Conservation (phyloP, 2,797 vertebrate genomes). For the Limnodromus scolopaceus region DNA sequence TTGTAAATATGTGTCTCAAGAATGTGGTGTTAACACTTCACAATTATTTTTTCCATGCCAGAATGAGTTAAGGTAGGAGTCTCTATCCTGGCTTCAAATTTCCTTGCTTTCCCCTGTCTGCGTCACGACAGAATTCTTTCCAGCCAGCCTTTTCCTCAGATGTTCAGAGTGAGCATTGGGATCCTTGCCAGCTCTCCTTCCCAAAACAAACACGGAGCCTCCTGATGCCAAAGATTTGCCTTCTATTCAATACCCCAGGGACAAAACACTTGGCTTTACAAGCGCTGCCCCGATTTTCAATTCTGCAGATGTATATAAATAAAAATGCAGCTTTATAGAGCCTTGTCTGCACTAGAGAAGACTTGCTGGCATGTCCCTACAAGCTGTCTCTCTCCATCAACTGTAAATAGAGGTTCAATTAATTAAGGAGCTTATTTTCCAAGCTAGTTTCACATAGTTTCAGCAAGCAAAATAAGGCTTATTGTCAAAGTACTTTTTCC, state of each 20-base stretch:
- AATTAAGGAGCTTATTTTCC: conserved; percentile 40
- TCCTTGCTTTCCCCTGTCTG: conserved; percentile 37
- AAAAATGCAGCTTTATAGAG: conserved; percentile 10
- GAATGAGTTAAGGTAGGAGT: conserved; percentile 28
- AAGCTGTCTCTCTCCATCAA: conserved; percentile 16
- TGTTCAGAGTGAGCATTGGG: conserved; percentile 28
- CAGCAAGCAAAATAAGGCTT: conserved; percentile 3
- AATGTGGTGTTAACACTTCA: not conserved
- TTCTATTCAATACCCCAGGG: conserved; percentile 17
- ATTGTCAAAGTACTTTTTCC: not conserved
- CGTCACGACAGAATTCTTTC: conserved; percentile 22
- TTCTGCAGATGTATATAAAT: conserved; percentile 20
- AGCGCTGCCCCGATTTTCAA: not conserved
- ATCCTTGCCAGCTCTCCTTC: conserved; percentile 40
- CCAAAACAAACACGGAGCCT: conserved; percentile 51
- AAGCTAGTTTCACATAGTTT: not conserved
- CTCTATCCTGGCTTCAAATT: not conserved
- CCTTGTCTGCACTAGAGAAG: not conserved
- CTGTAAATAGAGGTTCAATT: conserved; percentile 48
- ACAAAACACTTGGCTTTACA: conserved; percentile 13
- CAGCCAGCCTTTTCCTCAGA: conserved; percentile 57
- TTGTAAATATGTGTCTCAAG: not conserved
- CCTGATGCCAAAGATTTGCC: conserved; percentile 39
- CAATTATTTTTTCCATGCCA: not conserved
- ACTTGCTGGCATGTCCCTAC: not conserved